Evolutionary conservation across 1,140 invertebrate species (phyloP), one percentile per base, ranked within the genome.

Genomic region (Drosophila serrata): DNA sequence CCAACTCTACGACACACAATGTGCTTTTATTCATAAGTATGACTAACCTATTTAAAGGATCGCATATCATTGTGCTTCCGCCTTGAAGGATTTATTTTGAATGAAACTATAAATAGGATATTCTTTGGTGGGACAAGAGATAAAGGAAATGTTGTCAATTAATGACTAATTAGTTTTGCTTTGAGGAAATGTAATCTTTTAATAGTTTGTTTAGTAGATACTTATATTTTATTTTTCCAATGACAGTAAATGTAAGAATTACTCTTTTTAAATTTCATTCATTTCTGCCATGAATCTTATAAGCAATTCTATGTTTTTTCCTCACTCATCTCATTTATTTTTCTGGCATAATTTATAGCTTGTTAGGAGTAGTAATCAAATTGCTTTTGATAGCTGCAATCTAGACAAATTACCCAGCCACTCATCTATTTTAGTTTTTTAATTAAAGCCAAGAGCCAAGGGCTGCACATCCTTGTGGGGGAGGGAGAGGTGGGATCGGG

Each of bases 341-440:
- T n/a, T 24, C 22, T 45, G 49, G 46, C 48, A 76, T 79, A 76
- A 79, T 80, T 88, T 80, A 88, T 82, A 46, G 60, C 79, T 69
- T 68, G 79, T 68, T 76, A 49, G 35, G 13, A 40, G 61, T 51
- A 22, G 84, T 69, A 74, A 80, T 82, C 67, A 82, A 88, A 87
- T 74, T 57, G 73, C 69, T 64, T 70, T 78, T 58, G 65, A 77
- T 61, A 49, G 65, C 67, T 82, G 67, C 76, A 73, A 88, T 88
- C 84, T 88, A 90, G 77, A 90, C 76, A 84, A 81, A 88, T 90
- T 84, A 77, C 81, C 35, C 72, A 60, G 75, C 76, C 62, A 62
- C 61, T 61, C 65, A 86, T 85, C 68, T 60, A 82, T 86, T 82
- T 76, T 56, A 87, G 63, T 85, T 90, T 79, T 90, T 90, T 90